phyloP scores from a whole-genome alignment of 2,113 vertebrate genomes.

The Pedionomus torquatus region DNA sequence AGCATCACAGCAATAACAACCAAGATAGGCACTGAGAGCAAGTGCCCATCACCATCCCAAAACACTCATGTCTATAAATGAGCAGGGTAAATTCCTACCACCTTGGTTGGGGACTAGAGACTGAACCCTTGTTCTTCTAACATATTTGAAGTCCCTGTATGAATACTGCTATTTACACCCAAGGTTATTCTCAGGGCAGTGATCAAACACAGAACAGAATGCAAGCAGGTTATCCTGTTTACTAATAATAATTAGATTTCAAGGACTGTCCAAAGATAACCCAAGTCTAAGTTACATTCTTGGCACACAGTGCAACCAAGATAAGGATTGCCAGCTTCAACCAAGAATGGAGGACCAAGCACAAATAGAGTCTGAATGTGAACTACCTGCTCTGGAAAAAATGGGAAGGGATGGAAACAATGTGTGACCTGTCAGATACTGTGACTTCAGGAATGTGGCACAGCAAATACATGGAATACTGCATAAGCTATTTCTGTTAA shows the following conservation, averaged over 20 bases:
- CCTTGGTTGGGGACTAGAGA: not conserved
- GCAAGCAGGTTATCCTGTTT: not conserved
- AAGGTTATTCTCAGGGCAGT: not conserved
- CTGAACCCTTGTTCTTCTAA: not conserved
- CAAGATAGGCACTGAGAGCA: not conserved
- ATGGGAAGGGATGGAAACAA: not conserved
- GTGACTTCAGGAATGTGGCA: not conserved
- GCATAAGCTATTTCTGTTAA: not conserved
- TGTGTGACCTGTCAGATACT: not conserved
- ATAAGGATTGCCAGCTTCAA: not conserved
- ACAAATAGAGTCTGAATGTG: not conserved
- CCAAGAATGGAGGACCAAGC: not conserved
- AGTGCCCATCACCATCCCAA: not conserved
- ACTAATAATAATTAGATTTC: conserved; percentile 14
- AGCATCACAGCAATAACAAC: not conserved
- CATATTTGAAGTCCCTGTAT: not conserved
- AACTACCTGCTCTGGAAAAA: conserved; percentile 37
- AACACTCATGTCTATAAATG: not conserved
- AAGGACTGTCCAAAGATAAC: conserved; percentile 10
- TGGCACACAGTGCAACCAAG: not conserved
- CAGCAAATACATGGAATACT: not conserved
- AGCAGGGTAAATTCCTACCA: not conserved
- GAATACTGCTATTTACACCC: not conserved
- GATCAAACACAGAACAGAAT: not conserved
- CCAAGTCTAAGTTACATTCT: not conserved